Percentiles rank a stretch among this genome's conserved stretches.
These are phyloP conservation scores for Oxystoma pomonae DNA, from an alignment of 2,888 invertebrate species.

Conservation along the genomic window DNA sequence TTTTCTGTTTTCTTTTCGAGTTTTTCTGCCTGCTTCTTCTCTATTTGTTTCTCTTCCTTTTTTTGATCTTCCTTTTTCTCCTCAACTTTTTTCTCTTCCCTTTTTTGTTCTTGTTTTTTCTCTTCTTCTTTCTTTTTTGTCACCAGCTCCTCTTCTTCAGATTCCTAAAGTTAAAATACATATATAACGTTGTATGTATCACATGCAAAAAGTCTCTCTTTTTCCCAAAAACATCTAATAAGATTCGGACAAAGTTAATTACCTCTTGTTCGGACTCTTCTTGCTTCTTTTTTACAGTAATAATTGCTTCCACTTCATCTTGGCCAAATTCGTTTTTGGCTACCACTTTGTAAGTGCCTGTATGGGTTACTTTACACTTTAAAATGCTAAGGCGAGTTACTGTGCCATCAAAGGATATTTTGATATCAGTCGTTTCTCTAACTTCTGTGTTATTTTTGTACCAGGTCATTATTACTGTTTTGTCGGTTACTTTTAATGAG, in stretches of 20 bases:
- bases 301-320: conserved; percentile 80
- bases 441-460: conserved; percentile 77
- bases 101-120: conserved; percentile 41
- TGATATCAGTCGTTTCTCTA: conserved; percentile 71
- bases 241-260: too few species aligned
- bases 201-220: conserved; percentile 5
- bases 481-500: conserved; percentile 69
- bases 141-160: conserved; percentile 14
- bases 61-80: conserved; percentile 42
- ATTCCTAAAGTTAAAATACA: conserved; percentile 10
- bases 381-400: conserved; percentile 75
- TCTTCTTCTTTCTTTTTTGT: conserved; percentile 39
- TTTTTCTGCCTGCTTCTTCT: conserved; percentile 33
- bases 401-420: conserved; percentile 79
- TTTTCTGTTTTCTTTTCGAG: conserved; percentile 34
- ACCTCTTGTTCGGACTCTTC: conserved; percentile 33
- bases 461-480: conserved; percentile 80
- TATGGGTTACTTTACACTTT: conserved; percentile 66
- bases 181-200: conserved; percentile 30
- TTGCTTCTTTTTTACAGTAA: conserved; percentile 66
- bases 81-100: conserved; percentile 35
- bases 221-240: not conserved
- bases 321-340: conserved; percentile 89
- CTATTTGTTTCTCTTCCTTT: conserved; percentile 27
- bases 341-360: conserved; percentile 79